Evolutionary conservation across 2,113 vertebrate genomes (phyloP).

Genomic region (Zosterops hypoxanthus): DNA sequence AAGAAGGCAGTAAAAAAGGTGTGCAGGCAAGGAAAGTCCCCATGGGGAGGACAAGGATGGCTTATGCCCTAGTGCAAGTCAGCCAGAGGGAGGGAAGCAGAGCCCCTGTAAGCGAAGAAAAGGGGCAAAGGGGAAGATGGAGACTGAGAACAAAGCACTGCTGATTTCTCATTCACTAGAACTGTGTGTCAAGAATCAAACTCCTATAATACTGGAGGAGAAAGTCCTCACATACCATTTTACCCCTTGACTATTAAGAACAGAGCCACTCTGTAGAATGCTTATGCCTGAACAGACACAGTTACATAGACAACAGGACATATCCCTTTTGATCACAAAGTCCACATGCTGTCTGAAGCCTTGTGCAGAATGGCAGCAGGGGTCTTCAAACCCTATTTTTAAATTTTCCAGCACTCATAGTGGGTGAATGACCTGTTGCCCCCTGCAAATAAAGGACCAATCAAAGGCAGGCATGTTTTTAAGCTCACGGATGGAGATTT

Average conservation of each 20-base stretch:
- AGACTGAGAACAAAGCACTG: neutral
- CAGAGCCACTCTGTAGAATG: neutral
- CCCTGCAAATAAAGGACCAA: neutral
- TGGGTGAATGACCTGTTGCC: neutral
- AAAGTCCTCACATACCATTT: neutral
- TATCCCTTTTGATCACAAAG: neutral
- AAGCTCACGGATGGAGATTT: conserved; percentile 14
- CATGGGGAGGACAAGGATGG: neutral
- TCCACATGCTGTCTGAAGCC: neutral
- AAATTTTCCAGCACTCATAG: neutral
- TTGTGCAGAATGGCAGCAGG: neutral
- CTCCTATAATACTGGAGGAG: neutral
- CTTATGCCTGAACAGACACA: neutral
- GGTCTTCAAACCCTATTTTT: neutral
- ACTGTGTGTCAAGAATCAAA: neutral
- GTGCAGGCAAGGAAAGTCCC: neutral
- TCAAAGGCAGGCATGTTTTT: conserved; percentile 4
- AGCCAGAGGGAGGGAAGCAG: neutral
- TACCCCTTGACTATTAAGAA: neutral
- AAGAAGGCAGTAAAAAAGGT: neutral
- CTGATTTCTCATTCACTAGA: neutral
- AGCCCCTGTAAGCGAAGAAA: neutral
- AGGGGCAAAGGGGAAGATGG: neutral
- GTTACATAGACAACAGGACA: neutral
- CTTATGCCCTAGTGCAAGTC: neutral